phyloP scores from a whole-genome alignment of 2,888 invertebrate species.

The Catocala nupta region DNA sequence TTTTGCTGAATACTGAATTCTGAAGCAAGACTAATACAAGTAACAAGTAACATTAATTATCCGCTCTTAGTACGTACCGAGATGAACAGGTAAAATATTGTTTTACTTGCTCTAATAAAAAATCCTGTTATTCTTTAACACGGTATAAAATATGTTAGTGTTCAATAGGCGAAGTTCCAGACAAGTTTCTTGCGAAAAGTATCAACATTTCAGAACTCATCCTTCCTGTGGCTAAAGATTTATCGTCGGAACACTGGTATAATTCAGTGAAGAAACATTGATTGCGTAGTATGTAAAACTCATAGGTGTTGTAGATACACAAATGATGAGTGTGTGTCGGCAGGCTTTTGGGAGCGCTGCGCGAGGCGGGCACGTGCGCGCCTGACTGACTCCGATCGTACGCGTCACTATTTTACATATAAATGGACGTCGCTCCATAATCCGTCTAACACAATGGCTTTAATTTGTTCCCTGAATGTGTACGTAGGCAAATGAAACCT shows the following conservation, averaged over 20 bases:
- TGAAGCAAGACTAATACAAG: constrained; percentile 30
- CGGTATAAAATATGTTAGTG: constrained; percentile 15
- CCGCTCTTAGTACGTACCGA: constrained; percentile 8
- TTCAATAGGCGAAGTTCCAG: constrained; percentile 15
- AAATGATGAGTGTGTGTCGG: constrained; percentile 60
- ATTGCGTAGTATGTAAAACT: constrained; percentile 38
- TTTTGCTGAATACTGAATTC: constrained; percentile 20
- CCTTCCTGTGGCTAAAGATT: constrained; percentile 14
- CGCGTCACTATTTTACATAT: constrained; percentile 86
- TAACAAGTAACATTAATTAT: constrained; percentile 25
- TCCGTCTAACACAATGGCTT: constrained; percentile 84
- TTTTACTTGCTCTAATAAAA: constrained; percentile 16
- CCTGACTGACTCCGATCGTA: constrained; percentile 73
- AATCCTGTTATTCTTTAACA: constrained; percentile 13
- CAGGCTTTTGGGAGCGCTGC: constrained; percentile 53
- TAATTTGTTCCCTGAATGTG: constrained; percentile 79
- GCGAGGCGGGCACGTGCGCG: constrained; percentile 64
- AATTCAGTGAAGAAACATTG: constrained; percentile 31
- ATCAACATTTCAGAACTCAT: constrained; percentile 24
- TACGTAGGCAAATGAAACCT: constrained; percentile 75
- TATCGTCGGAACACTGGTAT: constrained; percentile 10
- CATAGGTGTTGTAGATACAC: constrained; percentile 52
- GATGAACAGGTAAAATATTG: constrained; percentile 26
- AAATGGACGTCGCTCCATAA: constrained; percentile 84
- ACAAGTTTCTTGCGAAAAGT: constrained; percentile 15